Conservation (phyloP, 1,140 invertebrate species). For the Achatina immaculata region DNA sequence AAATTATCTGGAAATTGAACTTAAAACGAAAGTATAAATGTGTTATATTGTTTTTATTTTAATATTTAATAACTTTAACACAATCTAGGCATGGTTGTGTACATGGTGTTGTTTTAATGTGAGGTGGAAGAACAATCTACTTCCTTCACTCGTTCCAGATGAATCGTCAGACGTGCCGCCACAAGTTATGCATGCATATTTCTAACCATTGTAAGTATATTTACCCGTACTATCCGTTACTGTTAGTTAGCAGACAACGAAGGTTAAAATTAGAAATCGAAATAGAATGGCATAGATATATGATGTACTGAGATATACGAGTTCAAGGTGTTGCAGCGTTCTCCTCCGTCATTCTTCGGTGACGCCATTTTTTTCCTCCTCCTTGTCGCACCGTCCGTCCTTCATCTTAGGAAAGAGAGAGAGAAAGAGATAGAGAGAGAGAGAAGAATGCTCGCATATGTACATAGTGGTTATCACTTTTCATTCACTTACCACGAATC, state of each 20-base stretch:
- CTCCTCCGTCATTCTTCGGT: constrained; percentile 9
- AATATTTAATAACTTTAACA: neutral
- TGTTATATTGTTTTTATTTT: neutral
- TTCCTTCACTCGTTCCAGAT: constrained; percentile 36
- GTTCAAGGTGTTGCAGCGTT: neutral
- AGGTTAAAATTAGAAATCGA: neutral
- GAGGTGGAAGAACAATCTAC: constrained; percentile 37
- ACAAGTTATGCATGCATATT: neutral
- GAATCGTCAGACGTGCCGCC: neutral
- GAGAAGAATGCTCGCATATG: too few species aligned
- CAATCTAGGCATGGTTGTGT: neutral
- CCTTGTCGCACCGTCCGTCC: constrained; percentile 13
- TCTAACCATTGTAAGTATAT: constrained; percentile 5
- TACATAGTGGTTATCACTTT: too few species aligned
- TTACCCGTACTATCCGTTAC: neutral
- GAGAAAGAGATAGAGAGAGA: too few species aligned
- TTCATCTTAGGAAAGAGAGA: too few species aligned
- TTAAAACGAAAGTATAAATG: too few species aligned
- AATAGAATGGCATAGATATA: neutral
- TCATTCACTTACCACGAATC: too few species aligned
- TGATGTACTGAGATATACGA: neutral
- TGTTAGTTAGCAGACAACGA: neutral
- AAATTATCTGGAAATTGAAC: too few species aligned
- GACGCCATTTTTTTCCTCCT: constrained; percentile 33
- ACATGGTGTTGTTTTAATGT: constrained; percentile 10